Evolutionary conservation across 2,797 vertebrate genomes (phyloP).

Genomic region (Rhynchotus rufescens): DNA sequence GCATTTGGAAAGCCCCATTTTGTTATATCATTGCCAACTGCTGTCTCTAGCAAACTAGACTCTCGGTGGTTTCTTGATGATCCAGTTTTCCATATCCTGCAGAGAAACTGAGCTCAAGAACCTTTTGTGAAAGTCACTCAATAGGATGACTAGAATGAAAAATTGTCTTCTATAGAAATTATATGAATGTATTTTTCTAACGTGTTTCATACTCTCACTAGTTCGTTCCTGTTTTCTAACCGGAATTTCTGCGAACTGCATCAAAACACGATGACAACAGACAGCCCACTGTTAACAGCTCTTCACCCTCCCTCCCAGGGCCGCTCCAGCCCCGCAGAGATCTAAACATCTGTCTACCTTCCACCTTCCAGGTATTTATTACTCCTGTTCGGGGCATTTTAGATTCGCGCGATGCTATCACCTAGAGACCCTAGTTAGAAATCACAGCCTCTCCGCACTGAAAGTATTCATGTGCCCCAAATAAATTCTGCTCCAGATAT

Average conservation of each 20-base stretch:
- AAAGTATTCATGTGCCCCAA: neutral
- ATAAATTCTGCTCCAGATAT: neutral
- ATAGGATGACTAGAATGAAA: neutral
- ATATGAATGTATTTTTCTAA: neutral
- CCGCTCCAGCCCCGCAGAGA: neutral
- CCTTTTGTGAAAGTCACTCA: neutral
- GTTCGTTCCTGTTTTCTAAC: neutral
- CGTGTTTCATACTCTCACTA: neutral
- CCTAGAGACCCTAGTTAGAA: neutral
- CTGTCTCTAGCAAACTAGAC: neutral
- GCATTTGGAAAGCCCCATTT: neutral
- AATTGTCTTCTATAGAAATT: neutral
- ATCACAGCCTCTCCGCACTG: neutral
- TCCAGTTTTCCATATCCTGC: neutral
- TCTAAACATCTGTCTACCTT: neutral
- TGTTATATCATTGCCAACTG: neutral
- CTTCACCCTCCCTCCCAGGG: accelerated
- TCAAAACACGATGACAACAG: neutral
- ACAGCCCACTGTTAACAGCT: neutral
- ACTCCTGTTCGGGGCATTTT: neutral
- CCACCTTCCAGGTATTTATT: accelerated
- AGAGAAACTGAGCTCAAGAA: neutral
- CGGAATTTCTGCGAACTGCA: neutral
- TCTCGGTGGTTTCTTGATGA: neutral
- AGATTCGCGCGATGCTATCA: too few species aligned